Conservation (phyloP, 2,797 vertebrate genomes). For the Zalophus californianus region DNA sequence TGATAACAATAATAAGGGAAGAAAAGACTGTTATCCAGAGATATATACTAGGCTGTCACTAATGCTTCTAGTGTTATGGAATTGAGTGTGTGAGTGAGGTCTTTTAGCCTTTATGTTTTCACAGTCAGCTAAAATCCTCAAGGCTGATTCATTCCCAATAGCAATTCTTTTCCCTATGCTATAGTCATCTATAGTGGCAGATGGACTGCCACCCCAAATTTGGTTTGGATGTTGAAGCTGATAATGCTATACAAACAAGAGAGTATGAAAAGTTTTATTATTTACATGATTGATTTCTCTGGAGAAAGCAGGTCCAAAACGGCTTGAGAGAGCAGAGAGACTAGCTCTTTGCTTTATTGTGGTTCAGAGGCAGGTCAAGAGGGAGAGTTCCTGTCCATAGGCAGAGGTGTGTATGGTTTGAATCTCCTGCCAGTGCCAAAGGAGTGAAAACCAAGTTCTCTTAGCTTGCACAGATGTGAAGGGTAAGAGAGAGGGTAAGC, state of each 20-base stretch:
- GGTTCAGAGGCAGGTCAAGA: background rate
- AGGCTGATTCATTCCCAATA: background rate
- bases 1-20: background rate
- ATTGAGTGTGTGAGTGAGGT: background rate
- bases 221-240: background rate
- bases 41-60: background rate
- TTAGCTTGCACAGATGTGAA: background rate
- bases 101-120: background rate
- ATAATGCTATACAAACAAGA: background rate
- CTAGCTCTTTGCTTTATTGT: background rate
- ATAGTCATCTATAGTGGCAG: background rate
- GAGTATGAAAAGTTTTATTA: background rate
- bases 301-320: background rate
- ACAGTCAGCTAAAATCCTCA: background rate
- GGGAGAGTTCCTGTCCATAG: background rate
- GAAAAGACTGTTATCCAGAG: background rate
- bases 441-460: background rate
- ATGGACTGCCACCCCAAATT: background rate
- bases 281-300: background rate
- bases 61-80: background rate
- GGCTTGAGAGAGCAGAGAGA: background rate
- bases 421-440: background rate
- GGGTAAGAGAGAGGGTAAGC: accelerated
- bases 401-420: background rate
- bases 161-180: background rate